A percentile compares a stretch with the other conserved stretches of the same genome.
These are phyloP conservation scores for Thaumatotibia leucotreta DNA, from an alignment of 1,140 invertebrate genomes.

Conservation along the genomic window DNA sequence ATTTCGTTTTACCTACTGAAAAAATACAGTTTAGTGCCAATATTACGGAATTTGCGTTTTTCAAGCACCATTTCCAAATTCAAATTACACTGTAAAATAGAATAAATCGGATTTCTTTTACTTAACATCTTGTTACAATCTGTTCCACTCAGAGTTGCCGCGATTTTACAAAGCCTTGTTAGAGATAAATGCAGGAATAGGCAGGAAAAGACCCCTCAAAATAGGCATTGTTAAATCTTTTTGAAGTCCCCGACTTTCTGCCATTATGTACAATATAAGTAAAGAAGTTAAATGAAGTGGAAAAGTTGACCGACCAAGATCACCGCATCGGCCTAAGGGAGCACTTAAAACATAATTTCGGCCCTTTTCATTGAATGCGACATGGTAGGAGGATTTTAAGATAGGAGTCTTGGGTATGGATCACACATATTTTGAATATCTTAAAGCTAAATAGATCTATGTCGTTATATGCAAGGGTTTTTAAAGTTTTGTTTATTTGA, in stretches of 20 bases:
- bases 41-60: no score
- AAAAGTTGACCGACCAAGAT: constrained; percentile 62
- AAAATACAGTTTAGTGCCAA: no score
- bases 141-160: constrained; percentile 18
- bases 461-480: no score
- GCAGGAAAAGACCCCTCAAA: constrained; percentile 57
- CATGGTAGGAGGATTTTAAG: not conserved
- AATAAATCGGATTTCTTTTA: not conserved
- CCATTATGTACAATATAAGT: constrained; percentile 70
- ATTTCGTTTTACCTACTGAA: no score
- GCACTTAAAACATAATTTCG: constrained; percentile 18
- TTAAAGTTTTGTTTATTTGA: no score
- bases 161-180: constrained; percentile 34
- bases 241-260: constrained; percentile 63
- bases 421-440: no score
- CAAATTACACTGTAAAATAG: not conserved
- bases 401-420: no score
- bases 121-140: not conserved
- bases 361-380: constrained; percentile 4
- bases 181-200: constrained; percentile 42
- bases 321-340: constrained; percentile 14
- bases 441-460: no score
- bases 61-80: not conserved
- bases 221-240: constrained; percentile 74
- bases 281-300: constrained; percentile 72